phyloP scores from a whole-genome alignment of 2,888 invertebrate species.

The Bombylius discolor region DNA sequence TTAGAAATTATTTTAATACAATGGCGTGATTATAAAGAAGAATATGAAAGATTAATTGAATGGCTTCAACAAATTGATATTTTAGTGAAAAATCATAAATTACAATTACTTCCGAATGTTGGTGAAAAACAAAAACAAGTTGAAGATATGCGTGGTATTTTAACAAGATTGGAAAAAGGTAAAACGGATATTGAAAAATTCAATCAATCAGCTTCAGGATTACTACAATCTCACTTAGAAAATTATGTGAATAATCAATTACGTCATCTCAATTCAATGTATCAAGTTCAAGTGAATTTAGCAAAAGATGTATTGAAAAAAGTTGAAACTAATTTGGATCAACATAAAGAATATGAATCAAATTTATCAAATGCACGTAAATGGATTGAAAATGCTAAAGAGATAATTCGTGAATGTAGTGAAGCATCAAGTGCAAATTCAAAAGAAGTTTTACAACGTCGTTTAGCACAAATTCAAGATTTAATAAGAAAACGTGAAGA shows the following conservation, averaged over 20 bases:
- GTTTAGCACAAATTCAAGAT: constrained; percentile 67
- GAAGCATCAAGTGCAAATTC: constrained; percentile 66
- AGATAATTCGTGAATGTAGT: constrained; percentile 65
- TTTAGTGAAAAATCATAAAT: constrained; percentile 78
- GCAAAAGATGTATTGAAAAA: constrained; percentile 83
- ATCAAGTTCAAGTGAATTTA: constrained; percentile 77
- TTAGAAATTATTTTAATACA: constrained; percentile 68
- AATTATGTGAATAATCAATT: constrained; percentile 79
- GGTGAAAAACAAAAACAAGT: constrained; percentile 78
- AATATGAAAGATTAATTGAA: constrained; percentile 79
- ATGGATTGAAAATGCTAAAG: constrained; percentile 81
- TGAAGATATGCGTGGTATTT: constrained; percentile 62
- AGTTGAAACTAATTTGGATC: constrained; percentile 75
- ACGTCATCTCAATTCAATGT: constrained; percentile 72
- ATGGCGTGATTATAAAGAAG: constrained; percentile 85
- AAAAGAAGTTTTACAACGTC: constrained; percentile 69
- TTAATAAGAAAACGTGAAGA: constrained; percentile 69
- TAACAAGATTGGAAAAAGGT: constrained; percentile 60
- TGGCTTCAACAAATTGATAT: constrained; percentile 90
- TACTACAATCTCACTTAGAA: constrained; percentile 72
- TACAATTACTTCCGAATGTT: constrained; percentile 63
- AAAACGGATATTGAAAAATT: constrained; percentile 72
- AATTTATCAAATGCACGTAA: constrained; percentile 62
- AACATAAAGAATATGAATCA: constrained; percentile 67
- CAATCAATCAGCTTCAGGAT: constrained; percentile 61